Conservation (phyloP, 2,888 invertebrate species). For the Acrocyrtus sp. region DNA sequence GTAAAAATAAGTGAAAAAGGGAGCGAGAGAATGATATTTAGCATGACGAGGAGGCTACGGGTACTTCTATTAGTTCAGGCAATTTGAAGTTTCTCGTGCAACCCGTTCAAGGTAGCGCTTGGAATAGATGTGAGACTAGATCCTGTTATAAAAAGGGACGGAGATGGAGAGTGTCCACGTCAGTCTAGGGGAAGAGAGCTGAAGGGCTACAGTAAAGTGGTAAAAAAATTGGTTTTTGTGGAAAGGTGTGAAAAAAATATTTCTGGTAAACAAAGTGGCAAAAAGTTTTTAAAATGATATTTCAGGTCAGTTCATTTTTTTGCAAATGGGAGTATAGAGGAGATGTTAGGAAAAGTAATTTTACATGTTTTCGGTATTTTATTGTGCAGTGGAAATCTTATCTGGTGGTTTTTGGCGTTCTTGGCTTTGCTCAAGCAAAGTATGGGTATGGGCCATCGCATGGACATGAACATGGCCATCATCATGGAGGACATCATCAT, state of each 20-base stretch:
- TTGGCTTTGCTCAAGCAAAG: constrained; percentile 42
- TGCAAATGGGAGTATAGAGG: not conserved
- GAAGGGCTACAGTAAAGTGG: too few species aligned
- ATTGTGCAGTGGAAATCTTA: constrained; percentile 14
- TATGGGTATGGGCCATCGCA: constrained; percentile 33
- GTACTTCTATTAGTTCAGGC: constrained; percentile 6
- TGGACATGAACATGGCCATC: constrained; percentile 20
- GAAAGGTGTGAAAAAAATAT: too few species aligned
- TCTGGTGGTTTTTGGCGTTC: constrained; percentile 33
- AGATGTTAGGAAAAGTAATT: constrained; percentile 1
- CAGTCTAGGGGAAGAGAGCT: not conserved
- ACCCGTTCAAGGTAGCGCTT: constrained; percentile 38
- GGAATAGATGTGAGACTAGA: constrained; percentile 14
- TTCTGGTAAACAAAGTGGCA: too few species aligned
- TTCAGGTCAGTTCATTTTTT: constrained; percentile 1
- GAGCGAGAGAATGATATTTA: too few species aligned
- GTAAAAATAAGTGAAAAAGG: too few species aligned
- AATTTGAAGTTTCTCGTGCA: constrained; percentile 32
- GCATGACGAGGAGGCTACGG: too few species aligned
- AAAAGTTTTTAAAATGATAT: constrained; percentile 1
- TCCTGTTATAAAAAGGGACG: constrained; percentile 32
- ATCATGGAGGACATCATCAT: constrained; percentile 34
- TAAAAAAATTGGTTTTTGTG: too few species aligned
- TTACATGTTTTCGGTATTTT: not conserved
- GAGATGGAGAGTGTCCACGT: constrained; percentile 19